Conservation (phyloP, 1,140 invertebrate species). For the Caerostris darwini region DNA sequence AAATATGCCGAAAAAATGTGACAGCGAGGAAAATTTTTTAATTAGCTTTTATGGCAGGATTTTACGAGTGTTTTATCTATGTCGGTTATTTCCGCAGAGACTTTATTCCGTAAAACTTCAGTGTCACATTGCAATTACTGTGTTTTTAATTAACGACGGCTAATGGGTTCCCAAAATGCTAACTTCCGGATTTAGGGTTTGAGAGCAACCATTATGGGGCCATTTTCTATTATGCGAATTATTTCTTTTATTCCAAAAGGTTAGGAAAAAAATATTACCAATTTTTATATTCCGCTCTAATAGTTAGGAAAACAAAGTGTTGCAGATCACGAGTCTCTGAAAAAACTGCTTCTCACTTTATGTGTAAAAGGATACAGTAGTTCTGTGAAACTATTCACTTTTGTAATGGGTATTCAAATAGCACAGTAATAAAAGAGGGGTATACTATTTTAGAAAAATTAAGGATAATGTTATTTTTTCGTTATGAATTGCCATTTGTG, state of each 20-base stretch:
- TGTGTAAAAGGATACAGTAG: too few species aligned
- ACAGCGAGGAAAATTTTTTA: constrained; percentile 37
- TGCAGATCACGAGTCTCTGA: too few species aligned
- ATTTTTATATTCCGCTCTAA: background rate
- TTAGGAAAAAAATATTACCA: background rate
- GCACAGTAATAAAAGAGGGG: too few species aligned
- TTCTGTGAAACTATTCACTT: too few species aligned
- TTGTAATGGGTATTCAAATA: too few species aligned
- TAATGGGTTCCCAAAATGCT: constrained; percentile 2
- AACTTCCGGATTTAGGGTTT: constrained; percentile 8
- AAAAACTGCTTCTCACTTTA: too few species aligned
- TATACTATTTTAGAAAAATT: too few species aligned
- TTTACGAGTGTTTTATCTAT: constrained; percentile 52
- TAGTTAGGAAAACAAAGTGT: background rate
- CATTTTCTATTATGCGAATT: constrained; percentile 11
- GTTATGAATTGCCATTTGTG: too few species aligned
- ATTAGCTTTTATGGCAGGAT: constrained; percentile 59
- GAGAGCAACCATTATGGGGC: background rate
- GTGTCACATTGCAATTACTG: constrained; percentile 51
- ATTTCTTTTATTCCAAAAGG: constrained; percentile 11
- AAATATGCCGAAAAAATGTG: constrained; percentile 22
- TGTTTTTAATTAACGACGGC: constrained; percentile 39
- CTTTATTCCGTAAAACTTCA: constrained; percentile 31
- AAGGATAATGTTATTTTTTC: too few species aligned
- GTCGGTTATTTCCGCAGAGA: constrained; percentile 36